These are phyloP conservation scores for Eremophila alpestris DNA, from an alignment of 2,797 vertebrate species.

Conservation along the genomic window DNA sequence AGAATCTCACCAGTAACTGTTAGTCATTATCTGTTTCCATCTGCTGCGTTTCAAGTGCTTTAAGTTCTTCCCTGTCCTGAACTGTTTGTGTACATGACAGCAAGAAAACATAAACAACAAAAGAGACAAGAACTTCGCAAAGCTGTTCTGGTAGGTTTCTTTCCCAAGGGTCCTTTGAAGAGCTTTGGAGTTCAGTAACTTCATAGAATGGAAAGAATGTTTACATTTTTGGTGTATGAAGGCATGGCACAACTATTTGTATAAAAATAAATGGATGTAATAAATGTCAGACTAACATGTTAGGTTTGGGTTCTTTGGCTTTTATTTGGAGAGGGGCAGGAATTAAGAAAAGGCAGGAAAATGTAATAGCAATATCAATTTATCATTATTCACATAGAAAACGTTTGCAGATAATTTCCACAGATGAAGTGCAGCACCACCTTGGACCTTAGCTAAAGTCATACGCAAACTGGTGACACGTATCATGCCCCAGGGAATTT, in stretches of 20 bases:
- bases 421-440: neutral
- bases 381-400: neutral
- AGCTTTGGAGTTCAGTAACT: neutral
- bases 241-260: neutral
- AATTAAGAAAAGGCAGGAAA: neutral
- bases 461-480: neutral
- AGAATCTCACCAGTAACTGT: neutral
- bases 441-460: neutral
- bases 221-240: neutral
- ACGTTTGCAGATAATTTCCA: neutral
- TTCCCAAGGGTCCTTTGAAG: neutral
- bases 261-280: neutral
- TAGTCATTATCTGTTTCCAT: neutral
- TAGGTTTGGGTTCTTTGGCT: neutral
- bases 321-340: accelerated
- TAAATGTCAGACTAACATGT: neutral
- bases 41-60: neutral
- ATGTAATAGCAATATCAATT: neutral
- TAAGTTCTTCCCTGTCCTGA: neutral
- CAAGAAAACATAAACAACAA: neutral
- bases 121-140: neutral
- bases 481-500: neutral
- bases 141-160: neutral
- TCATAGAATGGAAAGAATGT: neutral
- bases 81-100: neutral